A percentile compares a stretch with the other conserved stretches of the same genome.
Evolutionary conservation across 2,888 invertebrate species (phyloP).

Genomic region (Ceratothoa steindachneri): DNA sequence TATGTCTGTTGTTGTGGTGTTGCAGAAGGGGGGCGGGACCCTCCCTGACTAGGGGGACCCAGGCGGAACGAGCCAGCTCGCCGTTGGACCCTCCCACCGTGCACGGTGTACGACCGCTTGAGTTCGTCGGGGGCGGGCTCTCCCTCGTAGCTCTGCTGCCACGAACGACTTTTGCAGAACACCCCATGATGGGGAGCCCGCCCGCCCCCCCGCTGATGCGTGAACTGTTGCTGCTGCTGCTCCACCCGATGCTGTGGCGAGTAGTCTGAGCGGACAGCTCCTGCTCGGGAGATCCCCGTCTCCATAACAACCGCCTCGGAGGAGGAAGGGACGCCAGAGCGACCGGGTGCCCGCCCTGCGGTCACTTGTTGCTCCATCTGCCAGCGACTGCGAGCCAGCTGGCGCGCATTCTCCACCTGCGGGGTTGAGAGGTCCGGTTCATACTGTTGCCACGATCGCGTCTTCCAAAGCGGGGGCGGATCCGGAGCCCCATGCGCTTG

Average conservation of each 20-base stretch:
- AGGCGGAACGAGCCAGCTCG: conserved; percentile 36
- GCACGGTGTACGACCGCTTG: conserved; percentile 39
- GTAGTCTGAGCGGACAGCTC: no score
- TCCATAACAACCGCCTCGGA: no score
- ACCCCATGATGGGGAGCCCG: conserved; percentile 28
- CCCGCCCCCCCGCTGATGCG: conserved; percentile 12
- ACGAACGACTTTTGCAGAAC: conserved; percentile 44
- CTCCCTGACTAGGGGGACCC: conserved; percentile 29
- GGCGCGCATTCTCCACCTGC: conserved; percentile 35
- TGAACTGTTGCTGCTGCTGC: neutral
- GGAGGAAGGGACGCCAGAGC: neutral
- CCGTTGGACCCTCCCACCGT: conserved; percentile 35
- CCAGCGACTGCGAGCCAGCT: conserved; percentile 31
- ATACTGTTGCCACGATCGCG: conserved; percentile 45
- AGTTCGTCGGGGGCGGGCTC: conserved; percentile 39
- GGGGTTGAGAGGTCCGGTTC: conserved; percentile 28
- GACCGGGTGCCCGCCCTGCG: neutral
- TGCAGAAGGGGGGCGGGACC: no score
- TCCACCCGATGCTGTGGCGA: neutral
- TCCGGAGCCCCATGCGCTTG: conserved; percentile 18
- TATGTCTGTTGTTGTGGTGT: conserved; percentile 16
- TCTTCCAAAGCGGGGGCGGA: conserved; percentile 37
- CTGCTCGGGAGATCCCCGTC: no score
- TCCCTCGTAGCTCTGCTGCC: conserved; percentile 43
- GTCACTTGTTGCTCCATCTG: conserved; percentile 35